Evolutionary conservation across 2,888 invertebrate species (phyloP), one percentile per base, ranked within the genome.

Genomic region (Poecilus cupreus): DNA sequence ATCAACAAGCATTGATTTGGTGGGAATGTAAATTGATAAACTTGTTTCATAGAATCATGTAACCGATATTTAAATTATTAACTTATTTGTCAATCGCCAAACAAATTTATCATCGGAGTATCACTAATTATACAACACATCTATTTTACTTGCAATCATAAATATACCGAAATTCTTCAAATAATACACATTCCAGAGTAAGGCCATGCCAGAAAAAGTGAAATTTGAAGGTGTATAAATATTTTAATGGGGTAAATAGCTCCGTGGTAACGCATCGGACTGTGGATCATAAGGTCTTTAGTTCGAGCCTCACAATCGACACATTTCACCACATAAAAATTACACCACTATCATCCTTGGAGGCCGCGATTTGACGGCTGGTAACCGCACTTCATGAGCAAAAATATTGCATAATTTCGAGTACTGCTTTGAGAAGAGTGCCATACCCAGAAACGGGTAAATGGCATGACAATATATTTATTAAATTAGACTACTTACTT

Each of bases 101-200:
- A 37, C 37, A 37, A 32, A 37, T 68, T 68, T 32, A 37, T 37
- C 37, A 37, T 37, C 16, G 37, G 18, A 37, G 18, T 32, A 68
- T 68, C 64, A 68, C 37, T 37, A 37, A 68, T 37, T 32, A 68
- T 18, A 68, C 54, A 22, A 22, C 18, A 54, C 20, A 60, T 60
- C 24, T 60, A 60, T 60, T 26, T 60, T 26, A 60, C 8, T 60
- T 68, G 10, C 16, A 37, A 5, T 68, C 37, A 68, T 68, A 68
- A 60, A 60, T 24, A 60, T 4, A 13, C 11, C 5, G 13, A n/a
- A 60, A 18, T 68, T 37, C 64, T 18, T 16, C n/a, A 22, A 60
- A 64, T 22, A 26, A 64, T 37, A 64, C 11, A 64, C 37, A 64
- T 32, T 32, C 37, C 22, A 16, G 26, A 64, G 8, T 64, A n/a